phyloP scores from a whole-genome alignment of 2,888 invertebrate genomes.

The Baronia brevicornis region DNA sequence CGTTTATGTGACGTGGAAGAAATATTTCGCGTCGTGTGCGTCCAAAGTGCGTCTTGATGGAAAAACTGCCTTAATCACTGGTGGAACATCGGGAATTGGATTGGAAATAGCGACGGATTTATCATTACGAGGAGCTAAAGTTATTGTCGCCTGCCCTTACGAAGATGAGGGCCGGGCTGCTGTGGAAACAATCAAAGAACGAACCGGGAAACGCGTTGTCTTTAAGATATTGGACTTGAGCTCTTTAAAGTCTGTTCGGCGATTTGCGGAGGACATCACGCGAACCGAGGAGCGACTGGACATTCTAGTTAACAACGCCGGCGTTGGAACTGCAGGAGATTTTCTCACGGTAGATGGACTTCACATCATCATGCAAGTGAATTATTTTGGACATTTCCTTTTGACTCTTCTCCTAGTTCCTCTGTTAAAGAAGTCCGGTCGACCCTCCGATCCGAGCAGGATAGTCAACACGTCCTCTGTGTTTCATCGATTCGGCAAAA shows the following conservation, averaged over 20 bases:
- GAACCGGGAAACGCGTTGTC: slow-evolving; percentile 53
- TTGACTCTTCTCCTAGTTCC: slow-evolving; percentile 78
- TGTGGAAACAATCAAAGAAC: slow-evolving; percentile 46
- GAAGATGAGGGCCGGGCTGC: slow-evolving; percentile 50
- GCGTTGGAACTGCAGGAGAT: slow-evolving; percentile 63
- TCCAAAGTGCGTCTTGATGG: slow-evolving; percentile 55
- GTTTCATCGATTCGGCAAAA: slow-evolving; percentile 38
- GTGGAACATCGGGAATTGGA: slow-evolving; percentile 70
- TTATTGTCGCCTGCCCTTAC: slow-evolving; percentile 70
- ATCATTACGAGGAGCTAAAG: slow-evolving; percentile 64
- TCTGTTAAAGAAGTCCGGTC: slow-evolving; percentile 71
- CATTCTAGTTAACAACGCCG: slow-evolving; percentile 78
- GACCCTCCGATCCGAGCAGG: slow-evolving; percentile 57
- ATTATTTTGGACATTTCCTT: slow-evolving; percentile 83
- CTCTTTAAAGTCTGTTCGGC: slow-evolving; percentile 63
- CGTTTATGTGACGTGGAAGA: too few species aligned
- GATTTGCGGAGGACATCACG: slow-evolving; percentile 73
- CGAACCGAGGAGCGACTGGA: slow-evolving; percentile 68
- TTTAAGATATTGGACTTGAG: slow-evolving; percentile 55
- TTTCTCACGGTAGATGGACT: slow-evolving; percentile 79
- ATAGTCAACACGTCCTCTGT: slow-evolving; percentile 71
- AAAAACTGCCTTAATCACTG: slow-evolving; percentile 65
- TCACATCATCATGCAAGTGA: slow-evolving; percentile 81
- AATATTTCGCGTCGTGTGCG: too few species aligned
- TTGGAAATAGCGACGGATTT: slow-evolving; percentile 70